Evolutionary conservation across 2,888 invertebrate species (phyloP), one percentile per base, ranked within the genome.

Genomic region (Idaea straminata): DNA sequence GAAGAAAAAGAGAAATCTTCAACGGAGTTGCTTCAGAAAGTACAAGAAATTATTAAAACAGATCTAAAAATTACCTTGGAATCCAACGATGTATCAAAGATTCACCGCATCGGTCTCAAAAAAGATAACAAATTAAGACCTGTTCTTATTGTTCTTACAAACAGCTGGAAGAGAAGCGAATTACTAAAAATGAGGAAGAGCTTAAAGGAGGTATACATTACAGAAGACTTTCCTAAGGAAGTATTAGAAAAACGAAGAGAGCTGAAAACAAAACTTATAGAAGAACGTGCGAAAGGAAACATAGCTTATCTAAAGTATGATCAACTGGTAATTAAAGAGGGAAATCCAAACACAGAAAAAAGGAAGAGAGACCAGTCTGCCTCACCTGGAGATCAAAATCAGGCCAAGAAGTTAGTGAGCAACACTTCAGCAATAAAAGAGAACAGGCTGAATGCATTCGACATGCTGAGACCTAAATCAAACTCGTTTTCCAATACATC

Each of bases 211-310:
- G 68, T 74, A 4, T 67, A 74, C 61, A 66, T 75, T 0, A 62
- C 66, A 0, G 73, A 77, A n/a, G 76, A 76, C 16, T 77, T 67
- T 57, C 63, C 74, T 3, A 76, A 77, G 38, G 74, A 76, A 68
- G 69, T 68, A 0, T 57, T 76, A 5, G 70, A 72, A 58, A 74
- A 63, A 15, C 72, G 75, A 15, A 75, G 71, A 63, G 57, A 10
- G 3, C 47, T 75, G 13, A 71, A 68, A 65, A 59, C 69, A 5
- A 25, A 73, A 25, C 25, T 74, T 60, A 38, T 25, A 6, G 73
- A 77, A 66, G 73, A 71, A 36, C 72, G 57, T 57, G 3, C 7
- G 7, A 57, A 57, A 57, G 69, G 67, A 35, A 74, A 72, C n/a
- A 59, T 62, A 0, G 74, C 75, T 0, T 75, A 67, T 62, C 7